phyloP scores from a whole-genome alignment of 2,797 vertebrate species.

The Oophaga sylvatica region DNA sequence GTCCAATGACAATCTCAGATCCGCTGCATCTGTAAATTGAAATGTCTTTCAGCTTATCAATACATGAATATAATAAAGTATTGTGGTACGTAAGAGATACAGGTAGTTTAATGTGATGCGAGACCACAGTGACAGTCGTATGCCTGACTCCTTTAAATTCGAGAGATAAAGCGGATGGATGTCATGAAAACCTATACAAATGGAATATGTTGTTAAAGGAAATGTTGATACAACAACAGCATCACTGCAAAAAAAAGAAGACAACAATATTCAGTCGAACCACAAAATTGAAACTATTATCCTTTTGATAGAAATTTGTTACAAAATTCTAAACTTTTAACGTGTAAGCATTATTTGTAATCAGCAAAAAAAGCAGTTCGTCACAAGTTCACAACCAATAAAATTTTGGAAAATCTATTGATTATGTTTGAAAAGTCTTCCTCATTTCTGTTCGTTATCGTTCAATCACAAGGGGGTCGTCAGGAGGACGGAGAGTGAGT shows the following conservation, averaged over 20 bases:
- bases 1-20: background rate
- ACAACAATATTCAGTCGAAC: background rate
- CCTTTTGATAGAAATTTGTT: background rate
- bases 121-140: background rate
- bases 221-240: background rate
- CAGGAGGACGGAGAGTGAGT: background rate
- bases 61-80: background rate
- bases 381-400: background rate
- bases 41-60: background rate
- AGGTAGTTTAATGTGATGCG: background rate
- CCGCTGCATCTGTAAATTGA: background rate
- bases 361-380: background rate
- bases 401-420: background rate
- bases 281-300: background rate
- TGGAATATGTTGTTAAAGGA: background rate
- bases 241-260: background rate
- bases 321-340: too few relatives aligned
- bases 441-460: background rate
- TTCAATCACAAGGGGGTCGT: background rate
- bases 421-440: background rate
- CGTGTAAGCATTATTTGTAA: too few relatives aligned
- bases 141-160: background rate
- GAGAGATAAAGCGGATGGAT: background rate
- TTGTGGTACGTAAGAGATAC: background rate
- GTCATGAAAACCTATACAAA: background rate